A percentile compares a stretch with the other conserved stretches of the same genome.
Evolutionary conservation across 1,140 invertebrate genomes (phyloP).

Genomic region (Spodoptera litura): DNA sequence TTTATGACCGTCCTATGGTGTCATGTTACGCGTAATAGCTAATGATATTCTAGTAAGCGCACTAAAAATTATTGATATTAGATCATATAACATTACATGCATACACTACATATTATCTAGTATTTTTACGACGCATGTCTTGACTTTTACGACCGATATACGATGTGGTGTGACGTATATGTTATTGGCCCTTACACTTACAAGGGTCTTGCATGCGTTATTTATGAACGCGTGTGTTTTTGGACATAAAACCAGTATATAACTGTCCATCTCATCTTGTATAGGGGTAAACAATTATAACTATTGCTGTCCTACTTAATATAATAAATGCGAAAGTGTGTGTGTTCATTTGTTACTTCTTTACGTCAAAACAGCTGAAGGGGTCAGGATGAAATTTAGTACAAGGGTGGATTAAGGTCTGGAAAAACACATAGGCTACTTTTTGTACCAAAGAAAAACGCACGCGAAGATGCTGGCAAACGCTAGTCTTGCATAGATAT

Average conservation of each 20-base stretch:
- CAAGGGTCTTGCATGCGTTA: not conserved
- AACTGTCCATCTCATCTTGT: too few species aligned
- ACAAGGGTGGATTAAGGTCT: too few species aligned
- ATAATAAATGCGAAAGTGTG: too few species aligned
- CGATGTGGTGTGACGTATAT: not conserved
- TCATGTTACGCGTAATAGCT: not conserved
- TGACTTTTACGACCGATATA: slow-evolving; percentile 8
- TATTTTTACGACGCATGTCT: slow-evolving; percentile 19
- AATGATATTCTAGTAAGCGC: not conserved
- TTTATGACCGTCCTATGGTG: slow-evolving; percentile 6
- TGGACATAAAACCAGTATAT: slow-evolving; percentile 3
- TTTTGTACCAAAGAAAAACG: too few species aligned
- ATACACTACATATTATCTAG: slow-evolving; percentile 17
- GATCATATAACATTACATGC: not conserved
- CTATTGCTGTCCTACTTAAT: too few species aligned
- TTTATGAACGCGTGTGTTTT: not conserved
- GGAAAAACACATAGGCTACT: too few species aligned
- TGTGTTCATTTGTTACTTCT: too few species aligned
- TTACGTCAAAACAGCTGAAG: too few species aligned
- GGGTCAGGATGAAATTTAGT: too few species aligned
- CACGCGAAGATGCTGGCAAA: too few species aligned
- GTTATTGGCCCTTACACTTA: slow-evolving; percentile 1
- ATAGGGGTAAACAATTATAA: not conserved
- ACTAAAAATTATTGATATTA: slow-evolving; percentile 39
- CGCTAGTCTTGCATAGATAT: too few species aligned